Conservation (phyloP, 2,797 vertebrate genomes). For the Lindbergichthys nudifrons region DNA sequence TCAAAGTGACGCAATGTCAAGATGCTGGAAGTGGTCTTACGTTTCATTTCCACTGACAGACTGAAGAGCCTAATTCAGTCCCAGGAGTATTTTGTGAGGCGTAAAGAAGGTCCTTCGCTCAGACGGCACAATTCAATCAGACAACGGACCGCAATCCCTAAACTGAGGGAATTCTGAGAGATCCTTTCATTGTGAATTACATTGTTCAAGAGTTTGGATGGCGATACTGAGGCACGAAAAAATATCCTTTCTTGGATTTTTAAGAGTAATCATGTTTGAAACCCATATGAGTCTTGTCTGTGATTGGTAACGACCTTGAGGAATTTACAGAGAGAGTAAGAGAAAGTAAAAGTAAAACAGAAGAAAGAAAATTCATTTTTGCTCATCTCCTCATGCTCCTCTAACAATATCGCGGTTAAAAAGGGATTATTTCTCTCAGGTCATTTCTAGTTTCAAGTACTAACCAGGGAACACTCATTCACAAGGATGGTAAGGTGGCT, state of each 20-base stretch:
- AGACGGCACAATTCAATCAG: slow-evolving; percentile 56
- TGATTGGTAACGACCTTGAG: slow-evolving; percentile 58
- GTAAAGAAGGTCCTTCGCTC: slow-evolving; percentile 51
- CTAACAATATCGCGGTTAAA: background rate
- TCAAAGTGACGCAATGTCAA: slow-evolving; percentile 75
- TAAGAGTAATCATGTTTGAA: slow-evolving; percentile 35
- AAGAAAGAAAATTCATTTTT: slow-evolving; percentile 30
- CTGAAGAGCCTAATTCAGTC: slow-evolving; percentile 61
- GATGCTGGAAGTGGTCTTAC: slow-evolving; percentile 56
- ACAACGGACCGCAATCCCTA: slow-evolving; percentile 33
- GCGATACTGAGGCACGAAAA: slow-evolving; percentile 20
- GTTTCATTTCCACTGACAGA: slow-evolving; percentile 69
- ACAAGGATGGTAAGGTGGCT: background rate
- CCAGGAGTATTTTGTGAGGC: slow-evolving; percentile 41
- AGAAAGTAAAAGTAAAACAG: slow-evolving; percentile 17
- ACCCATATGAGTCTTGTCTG: slow-evolving; percentile 23
- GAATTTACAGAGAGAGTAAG: slow-evolving; percentile 33
- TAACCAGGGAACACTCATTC: slow-evolving; percentile 10
- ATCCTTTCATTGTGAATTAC: slow-evolving; percentile 56
- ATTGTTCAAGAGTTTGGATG: slow-evolving; percentile 32
- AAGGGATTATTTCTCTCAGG: slow-evolving; percentile 16
- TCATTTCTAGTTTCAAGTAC: slow-evolving; percentile 7
- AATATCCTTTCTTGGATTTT: slow-evolving; percentile 34
- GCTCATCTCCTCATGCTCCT: slow-evolving; percentile 26
- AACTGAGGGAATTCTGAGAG: slow-evolving; percentile 23